Evolutionary conservation across 1,140 invertebrate species (phyloP), one percentile per base, ranked within the genome.

Genomic region (Cherax quadricarinatus): DNA sequence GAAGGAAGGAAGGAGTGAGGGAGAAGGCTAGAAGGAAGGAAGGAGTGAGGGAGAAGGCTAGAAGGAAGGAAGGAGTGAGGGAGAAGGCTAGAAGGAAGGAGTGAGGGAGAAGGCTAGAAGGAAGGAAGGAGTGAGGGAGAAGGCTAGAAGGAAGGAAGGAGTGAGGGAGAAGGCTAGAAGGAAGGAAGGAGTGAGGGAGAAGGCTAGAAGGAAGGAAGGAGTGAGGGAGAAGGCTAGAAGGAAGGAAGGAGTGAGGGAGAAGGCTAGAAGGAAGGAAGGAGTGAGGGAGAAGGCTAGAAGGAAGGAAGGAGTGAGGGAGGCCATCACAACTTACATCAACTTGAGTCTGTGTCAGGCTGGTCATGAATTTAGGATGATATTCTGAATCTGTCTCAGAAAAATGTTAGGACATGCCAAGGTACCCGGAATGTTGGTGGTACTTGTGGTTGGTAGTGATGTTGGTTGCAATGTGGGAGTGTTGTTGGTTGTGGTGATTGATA

Each of bases 301-400:
- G 24, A n/a, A 30, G 41, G 70, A 30, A 41, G 73, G 53, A 21
- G 51, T 73, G 85, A 75, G 30, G 49, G 66, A 75, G 21, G 62
- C 5, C 41, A 87, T 24, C 70, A 87, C 57, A 79, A 87, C 86
- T 87, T 87, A 30, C 41, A 70, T 49, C 24, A 87, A 87, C 86
- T 87, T 87, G 86, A 48, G 49, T 87, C 48, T 70, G 86, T 79
- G 21, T 30, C n/a, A 41, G 86, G 86, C 78, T 87, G 79, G 78
- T 87, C 86, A 87, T 87, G 86, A 75, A 87, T 87, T 87, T 87
- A 87, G 70, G 86, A 87, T 87, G 86, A 78, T 70, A 53, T 49
- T 78, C 70, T 18, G 86, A 60, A 87, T 75, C 70, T 57, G n/a
- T 79, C 75, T 51, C 18, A 79, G 24, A 24, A 49, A 87, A 84